Evolutionary conservation across 1,140 invertebrate species (phyloP), one percentile per base, ranked within the genome.

Genomic region (Goniozus legneri): DNA sequence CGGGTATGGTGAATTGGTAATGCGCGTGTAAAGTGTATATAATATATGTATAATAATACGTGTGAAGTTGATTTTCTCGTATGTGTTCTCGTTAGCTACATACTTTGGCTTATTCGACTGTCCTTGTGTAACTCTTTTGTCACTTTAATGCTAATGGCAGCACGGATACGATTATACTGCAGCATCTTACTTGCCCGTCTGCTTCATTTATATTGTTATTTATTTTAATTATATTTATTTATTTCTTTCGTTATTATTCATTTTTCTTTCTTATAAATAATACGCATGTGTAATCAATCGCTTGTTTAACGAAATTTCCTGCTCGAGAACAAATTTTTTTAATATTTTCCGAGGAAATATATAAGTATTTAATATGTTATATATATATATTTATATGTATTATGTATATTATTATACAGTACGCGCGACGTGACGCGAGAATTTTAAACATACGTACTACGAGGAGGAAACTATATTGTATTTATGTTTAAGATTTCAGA

Each of bases 141-240:
- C 18, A 20, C 20, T 47, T 50, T 54, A 57, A 69, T 46, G 50
- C 57, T 71, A 69, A 67, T 64, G 64, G 61, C 67, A 71, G 65
- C 54, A 69, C 64, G 54, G 53, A 55, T 65, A 67, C 49, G 71
- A 48, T 55, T 61, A 55, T 62, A 61, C 58, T 43, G 47, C 39
- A 60, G 46, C 50, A 53, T 62, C 24, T 44, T 50, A 52, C 39
- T 44, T 50, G 37, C 19, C 43, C 32, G 22, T 35, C 44, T n/a
- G n/a, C n/a, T n/a, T n/a, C n/a, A n/a, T n/a, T n/a, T n/a, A n/a
- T n/a, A n/a, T n/a, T n/a, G n/a, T n/a, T n/a, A n/a, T n/a, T n/a
- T n/a, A n/a, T n/a, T n/a, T n/a, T n/a, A n/a, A n/a, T n/a, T n/a
- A n/a, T n/a, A n/a, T n/a, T n/a, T n/a, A n/a, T n/a, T n/a, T n/a